Percentiles rank a stretch among this genome's conserved stretches.
Evolutionary conservation across 2,113 vertebrate genomes (phyloP).

Genomic region (Saguinus midas): DNA sequence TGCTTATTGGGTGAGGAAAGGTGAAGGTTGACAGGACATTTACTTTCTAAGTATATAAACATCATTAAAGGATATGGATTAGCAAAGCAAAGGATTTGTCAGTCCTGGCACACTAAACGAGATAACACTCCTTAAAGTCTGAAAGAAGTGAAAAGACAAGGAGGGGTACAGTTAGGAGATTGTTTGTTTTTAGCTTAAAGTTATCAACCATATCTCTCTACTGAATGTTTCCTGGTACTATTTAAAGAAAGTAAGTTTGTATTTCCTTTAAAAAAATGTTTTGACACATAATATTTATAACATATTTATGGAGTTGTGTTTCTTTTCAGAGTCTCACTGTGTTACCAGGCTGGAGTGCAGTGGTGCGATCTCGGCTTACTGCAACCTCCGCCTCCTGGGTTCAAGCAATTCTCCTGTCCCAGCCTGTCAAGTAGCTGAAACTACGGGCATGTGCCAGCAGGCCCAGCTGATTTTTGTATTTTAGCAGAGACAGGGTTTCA

Average conservation of each 20-base stretch:
- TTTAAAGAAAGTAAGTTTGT: background rate
- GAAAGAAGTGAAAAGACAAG: background rate
- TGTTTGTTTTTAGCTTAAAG: background rate
- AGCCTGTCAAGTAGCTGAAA: too few species aligned
- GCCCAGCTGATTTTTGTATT: too few species aligned
- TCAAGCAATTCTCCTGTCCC: too few species aligned
- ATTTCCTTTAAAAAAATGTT: background rate
- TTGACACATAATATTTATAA: background rate
- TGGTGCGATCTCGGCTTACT: too few species aligned
- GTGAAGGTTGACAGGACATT: background rate
- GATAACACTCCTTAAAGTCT: background rate
- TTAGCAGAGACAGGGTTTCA: too few species aligned
- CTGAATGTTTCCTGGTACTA: background rate
- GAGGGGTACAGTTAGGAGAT: background rate
- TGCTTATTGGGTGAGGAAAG: conserved; percentile 1
- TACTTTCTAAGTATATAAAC: background rate
- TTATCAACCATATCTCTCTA: background rate
- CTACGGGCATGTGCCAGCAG: too few species aligned
- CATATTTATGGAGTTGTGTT: background rate
- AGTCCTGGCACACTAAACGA: background rate
- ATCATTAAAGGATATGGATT: background rate
- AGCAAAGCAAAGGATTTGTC: background rate
- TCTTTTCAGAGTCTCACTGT: too few species aligned
- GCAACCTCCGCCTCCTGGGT: too few species aligned
- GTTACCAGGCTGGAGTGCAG: too few species aligned